Evolutionary conservation across 2,113 vertebrate genomes (phyloP).

Genomic region (Martes martes): DNA sequence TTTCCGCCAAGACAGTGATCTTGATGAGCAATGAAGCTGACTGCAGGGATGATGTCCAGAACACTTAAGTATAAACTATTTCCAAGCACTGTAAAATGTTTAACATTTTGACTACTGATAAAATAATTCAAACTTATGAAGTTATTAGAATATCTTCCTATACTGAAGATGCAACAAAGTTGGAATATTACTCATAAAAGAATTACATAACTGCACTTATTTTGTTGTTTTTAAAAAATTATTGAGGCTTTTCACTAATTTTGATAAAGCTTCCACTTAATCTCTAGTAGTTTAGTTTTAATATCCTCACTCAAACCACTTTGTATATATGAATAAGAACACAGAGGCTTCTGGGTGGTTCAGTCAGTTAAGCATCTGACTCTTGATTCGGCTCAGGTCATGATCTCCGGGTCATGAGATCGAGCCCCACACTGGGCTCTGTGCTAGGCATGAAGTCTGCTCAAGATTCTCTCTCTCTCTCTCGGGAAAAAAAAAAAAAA

Average conservation of each 20-base stretch:
- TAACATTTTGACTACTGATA: not conserved
- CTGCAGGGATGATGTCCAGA: not conserved
- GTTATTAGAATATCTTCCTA: not conserved
- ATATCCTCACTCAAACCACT: not conserved
- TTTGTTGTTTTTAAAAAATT: not conserved
- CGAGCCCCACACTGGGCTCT: no score
- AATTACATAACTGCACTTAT: not conserved
- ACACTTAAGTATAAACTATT: not conserved
- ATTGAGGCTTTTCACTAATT: constrained; percentile 2
- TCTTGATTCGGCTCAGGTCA: no score
- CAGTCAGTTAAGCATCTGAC: no score
- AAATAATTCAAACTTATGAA: not conserved
- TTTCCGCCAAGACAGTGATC: not conserved
- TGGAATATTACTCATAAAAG: not conserved
- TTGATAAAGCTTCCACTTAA: not conserved
- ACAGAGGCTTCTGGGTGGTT: no score
- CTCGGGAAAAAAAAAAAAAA: no score
- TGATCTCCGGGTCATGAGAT: no score
- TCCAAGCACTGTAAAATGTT: not conserved
- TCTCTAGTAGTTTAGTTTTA: not conserved
- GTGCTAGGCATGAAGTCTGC: no score
- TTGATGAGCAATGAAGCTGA: not conserved
- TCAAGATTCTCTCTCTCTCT: no score
- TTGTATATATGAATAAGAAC: not conserved
- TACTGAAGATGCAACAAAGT: not conserved